A percentile compares a stretch with the other conserved stretches of the same genome.
Evolutionary conservation across 2,888 invertebrate genomes (phyloP).

Genomic region (Mesorhabditis sp.): DNA sequence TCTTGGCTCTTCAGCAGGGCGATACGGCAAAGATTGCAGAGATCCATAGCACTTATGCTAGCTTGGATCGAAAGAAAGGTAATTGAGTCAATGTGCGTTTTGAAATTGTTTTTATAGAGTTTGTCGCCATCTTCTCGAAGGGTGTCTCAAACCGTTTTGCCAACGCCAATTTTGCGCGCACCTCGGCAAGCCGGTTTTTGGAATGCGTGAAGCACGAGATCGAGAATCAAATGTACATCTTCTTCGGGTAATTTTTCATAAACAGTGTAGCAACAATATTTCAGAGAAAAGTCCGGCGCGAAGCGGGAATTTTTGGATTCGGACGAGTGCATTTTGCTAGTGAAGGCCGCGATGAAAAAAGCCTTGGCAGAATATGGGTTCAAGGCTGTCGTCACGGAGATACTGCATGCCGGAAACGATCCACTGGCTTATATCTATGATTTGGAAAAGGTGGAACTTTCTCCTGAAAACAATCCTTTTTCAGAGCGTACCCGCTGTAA

Average conservation of each 20-base stretch:
- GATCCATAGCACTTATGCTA: not conserved
- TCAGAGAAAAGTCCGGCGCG: not conserved
- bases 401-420: not conserved
- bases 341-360: not conserved
- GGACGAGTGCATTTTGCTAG: not conserved
- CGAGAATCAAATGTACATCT: not conserved
- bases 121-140: slow-evolving; percentile 4
- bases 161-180: not conserved
- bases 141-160: not conserved
- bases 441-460: not conserved
- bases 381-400: not conserved
- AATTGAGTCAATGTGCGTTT: too few relatives aligned
- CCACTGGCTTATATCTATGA: not conserved
- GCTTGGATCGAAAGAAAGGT: slow-evolving; percentile 4
- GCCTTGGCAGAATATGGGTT: not conserved
- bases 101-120: not conserved
- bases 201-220: not conserved
- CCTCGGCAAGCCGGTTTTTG: not conserved
- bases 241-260: not conserved
- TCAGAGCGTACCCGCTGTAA: not conserved
- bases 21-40: slow-evolving; percentile 4
- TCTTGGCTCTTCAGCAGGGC: not conserved
- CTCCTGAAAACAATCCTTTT: not conserved
- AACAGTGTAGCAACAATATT: too few relatives aligned
- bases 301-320: not conserved